Conservation (phyloP, 2,888 invertebrate genomes). For the Mantis religiosa region DNA sequence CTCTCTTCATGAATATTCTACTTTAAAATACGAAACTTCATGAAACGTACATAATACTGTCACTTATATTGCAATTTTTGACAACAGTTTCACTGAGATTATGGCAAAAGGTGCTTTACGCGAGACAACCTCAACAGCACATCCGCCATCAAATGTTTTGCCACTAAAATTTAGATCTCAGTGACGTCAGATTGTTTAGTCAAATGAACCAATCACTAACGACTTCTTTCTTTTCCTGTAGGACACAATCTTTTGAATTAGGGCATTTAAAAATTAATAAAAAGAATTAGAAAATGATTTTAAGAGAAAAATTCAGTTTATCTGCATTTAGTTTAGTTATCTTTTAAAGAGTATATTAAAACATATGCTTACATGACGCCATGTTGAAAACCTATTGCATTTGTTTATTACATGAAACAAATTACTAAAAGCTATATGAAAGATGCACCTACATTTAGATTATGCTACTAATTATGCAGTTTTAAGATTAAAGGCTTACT, state of each 20-base stretch:
- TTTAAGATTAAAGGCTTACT: too few species aligned
- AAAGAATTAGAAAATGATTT: background rate
- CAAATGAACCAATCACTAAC: conserved; percentile 1
- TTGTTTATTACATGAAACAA: background rate
- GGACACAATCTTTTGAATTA: background rate
- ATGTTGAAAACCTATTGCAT: background rate
- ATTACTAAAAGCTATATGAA: background rate
- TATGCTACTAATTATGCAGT: too few species aligned
- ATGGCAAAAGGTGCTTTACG: background rate
- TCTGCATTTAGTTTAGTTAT: background rate
- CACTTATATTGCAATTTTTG: background rate
- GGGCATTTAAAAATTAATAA: background rate
- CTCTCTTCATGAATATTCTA: background rate
- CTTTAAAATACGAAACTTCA: background rate
- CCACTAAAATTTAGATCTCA: conserved; percentile 32
- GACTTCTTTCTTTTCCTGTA: background rate
- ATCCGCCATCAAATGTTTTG: conserved; percentile 26
- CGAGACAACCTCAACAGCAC: background rate
- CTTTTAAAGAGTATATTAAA: background rate
- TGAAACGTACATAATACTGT: background rate
- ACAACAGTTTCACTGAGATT: background rate
- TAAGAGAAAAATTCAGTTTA: background rate
- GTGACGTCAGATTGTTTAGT: conserved; percentile 32
- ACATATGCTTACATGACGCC: background rate
- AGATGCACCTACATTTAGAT: too few species aligned